A percentile compares a stretch with the other conserved stretches of the same genome.
phyloP scores from a whole-genome alignment of 2,113 vertebrate species.

The Pomatostomus ruficeps region DNA sequence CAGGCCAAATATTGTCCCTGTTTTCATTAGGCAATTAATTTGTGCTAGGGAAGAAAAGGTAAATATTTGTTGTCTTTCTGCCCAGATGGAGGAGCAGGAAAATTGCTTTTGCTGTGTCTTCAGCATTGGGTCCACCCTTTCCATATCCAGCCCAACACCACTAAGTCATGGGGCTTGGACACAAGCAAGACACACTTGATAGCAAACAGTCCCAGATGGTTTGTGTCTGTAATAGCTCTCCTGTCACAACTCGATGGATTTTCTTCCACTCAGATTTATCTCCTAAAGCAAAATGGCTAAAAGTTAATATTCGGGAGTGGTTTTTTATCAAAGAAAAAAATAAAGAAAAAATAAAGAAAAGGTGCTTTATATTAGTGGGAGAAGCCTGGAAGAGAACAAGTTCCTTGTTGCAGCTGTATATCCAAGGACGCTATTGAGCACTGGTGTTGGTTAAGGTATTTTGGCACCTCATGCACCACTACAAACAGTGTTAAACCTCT shows the following conservation, averaged over 20 bases:
- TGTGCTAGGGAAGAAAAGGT: slow-evolving; percentile 7
- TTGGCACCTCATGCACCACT: background rate
- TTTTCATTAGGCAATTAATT: slow-evolving; percentile 18
- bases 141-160: background rate
- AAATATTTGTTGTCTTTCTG: background rate
- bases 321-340: background rate
- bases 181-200: background rate
- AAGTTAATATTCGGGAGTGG: background rate
- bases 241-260: background rate
- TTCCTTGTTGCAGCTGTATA: background rate
- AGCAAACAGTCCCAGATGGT: background rate
- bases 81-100: background rate
- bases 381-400: background rate
- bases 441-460: background rate
- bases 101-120: background rate
- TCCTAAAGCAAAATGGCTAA: background rate
- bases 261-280: background rate
- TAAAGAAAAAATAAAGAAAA: too few species aligned
- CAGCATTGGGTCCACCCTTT: background rate
- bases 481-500: background rate
- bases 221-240: background rate
- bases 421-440: background rate
- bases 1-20: slow-evolving; percentile 17
- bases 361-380: background rate
- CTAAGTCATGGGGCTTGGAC: slow-evolving; percentile 21